A percentile compares a stretch with the other conserved stretches of the same genome.
phyloP scores from a whole-genome alignment of 2,113 vertebrate species.

The Cheilinus undulatus region DNA sequence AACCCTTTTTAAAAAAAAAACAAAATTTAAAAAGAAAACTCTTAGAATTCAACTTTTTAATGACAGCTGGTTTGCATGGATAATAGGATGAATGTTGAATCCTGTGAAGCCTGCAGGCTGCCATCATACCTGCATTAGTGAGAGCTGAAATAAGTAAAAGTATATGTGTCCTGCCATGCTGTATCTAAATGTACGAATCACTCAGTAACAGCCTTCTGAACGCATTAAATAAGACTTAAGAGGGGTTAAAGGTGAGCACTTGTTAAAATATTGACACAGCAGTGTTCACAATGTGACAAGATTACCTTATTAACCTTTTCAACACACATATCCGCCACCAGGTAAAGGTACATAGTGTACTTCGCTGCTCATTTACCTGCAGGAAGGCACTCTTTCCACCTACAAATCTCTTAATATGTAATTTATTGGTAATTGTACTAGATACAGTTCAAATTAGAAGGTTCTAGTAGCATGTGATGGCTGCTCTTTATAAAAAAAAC shows the following conservation, averaged over 20 bases:
- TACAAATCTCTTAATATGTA: slow-evolving; percentile 3
- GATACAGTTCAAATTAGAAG: too few species aligned
- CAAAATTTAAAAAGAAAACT: not conserved
- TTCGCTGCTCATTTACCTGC: slow-evolving; percentile 19
- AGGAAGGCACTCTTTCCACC: not conserved
- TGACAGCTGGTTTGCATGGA: not conserved
- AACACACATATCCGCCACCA: not conserved
- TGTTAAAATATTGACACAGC: slow-evolving; percentile 25
- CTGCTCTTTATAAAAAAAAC: not conserved
- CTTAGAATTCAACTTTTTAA: slow-evolving; percentile 3
- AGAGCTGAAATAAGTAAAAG: slow-evolving; percentile 9
- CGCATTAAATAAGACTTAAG: not conserved
- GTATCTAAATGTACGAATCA: not conserved
- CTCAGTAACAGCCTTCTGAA: not conserved
- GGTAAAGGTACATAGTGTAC: slow-evolving; percentile 4
- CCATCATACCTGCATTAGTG: slow-evolving; percentile 1
- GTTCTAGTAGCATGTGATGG: not conserved
- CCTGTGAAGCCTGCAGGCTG: slow-evolving; percentile 8
- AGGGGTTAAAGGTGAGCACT: not conserved
- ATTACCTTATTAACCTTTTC: slow-evolving; percentile 27
- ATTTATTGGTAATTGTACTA: slow-evolving; percentile 8
- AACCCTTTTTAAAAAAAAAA: not conserved
- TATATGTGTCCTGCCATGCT: not conserved
- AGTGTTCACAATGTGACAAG: not conserved
- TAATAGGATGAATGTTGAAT: slow-evolving; percentile 13